phyloP scores from a whole-genome alignment of 1,140 invertebrate species.

The Scaptodrosophila lebanonensis region DNA sequence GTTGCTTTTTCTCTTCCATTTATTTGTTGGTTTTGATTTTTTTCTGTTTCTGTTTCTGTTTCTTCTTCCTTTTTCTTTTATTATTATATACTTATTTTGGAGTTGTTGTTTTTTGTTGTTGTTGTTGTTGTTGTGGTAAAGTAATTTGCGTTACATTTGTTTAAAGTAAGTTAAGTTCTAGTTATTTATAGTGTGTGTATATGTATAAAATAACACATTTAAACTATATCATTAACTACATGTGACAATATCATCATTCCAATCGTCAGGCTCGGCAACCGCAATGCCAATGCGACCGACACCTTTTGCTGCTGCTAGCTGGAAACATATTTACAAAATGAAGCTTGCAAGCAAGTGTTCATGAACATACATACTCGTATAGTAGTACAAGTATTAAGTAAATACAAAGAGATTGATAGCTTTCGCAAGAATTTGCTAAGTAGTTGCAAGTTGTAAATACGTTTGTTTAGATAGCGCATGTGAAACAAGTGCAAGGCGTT shows the following conservation, averaged over 20 bases:
- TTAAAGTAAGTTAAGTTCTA: slow-evolving; percentile 62
- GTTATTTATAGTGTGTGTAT: slow-evolving; percentile 27
- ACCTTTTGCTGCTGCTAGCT: slow-evolving; percentile 46
- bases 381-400: slow-evolving; percentile 31
- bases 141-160: slow-evolving; percentile 54
- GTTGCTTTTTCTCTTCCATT: too few species aligned
- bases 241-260: slow-evolving; percentile 14
- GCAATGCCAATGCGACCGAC: slow-evolving; percentile 1
- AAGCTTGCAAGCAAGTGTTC: slow-evolving; percentile 38
- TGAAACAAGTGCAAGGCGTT: too few species aligned
- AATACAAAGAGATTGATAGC: slow-evolving; percentile 16
- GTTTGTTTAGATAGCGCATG: too few species aligned
- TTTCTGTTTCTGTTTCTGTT: too few species aligned
- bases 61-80: too few species aligned
- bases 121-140: slow-evolving; percentile 43
- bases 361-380: slow-evolving; percentile 19
- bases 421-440: slow-evolving; percentile 7
- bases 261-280: slow-evolving; percentile 28
- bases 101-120: too few species aligned
- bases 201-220: slow-evolving; percentile 41
- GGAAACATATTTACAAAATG: slow-evolving; percentile 62
- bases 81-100: too few species aligned
- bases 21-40: too few species aligned
- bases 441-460: not conserved
- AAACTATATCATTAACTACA: slow-evolving; percentile 43